These are phyloP conservation scores for Zosterops hypoxanthus DNA, from an alignment of 2,113 vertebrate species.

Conservation along the genomic window DNA sequence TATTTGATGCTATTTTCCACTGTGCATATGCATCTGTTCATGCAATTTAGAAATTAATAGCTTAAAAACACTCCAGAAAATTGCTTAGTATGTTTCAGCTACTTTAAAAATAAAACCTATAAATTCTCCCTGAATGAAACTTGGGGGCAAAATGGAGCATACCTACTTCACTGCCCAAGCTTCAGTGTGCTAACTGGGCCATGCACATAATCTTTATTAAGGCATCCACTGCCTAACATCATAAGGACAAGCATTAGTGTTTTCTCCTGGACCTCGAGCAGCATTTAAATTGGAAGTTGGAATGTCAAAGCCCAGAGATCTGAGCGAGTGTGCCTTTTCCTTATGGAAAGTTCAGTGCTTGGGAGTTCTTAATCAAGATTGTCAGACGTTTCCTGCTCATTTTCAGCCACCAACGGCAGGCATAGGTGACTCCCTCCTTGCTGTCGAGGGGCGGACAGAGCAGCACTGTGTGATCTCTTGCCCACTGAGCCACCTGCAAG, in stretches of 20 bases:
- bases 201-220: background rate
- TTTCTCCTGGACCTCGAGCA: constrained; percentile 27
- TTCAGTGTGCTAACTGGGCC: background rate
- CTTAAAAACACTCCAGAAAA: constrained; percentile 50
- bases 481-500: constrained; percentile 78
- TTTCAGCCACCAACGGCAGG: constrained; percentile 68
- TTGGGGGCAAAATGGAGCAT: background rate
- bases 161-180: background rate
- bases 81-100: constrained; percentile 36
- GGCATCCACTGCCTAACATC: background rate
- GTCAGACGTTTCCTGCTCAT: constrained; percentile 74
- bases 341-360: constrained; percentile 65
- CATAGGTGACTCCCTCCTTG: constrained; percentile 70
- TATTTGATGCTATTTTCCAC: constrained; percentile 58
- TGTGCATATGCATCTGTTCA: constrained; percentile 50
- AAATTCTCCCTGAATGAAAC: constrained; percentile 38
- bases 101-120: constrained; percentile 59
- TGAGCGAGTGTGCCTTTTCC: constrained; percentile 56
- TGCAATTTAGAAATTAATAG: constrained; percentile 64
- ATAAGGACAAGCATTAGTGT: background rate
- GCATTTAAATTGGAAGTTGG: constrained; percentile 51
- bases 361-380: constrained; percentile 73
- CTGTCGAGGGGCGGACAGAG: constrained; percentile 64
- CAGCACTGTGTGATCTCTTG: constrained; percentile 73
- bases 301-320: constrained; percentile 43